Conservation (phyloP, 2,888 invertebrate genomes). For the Thymelicus acteon region DNA sequence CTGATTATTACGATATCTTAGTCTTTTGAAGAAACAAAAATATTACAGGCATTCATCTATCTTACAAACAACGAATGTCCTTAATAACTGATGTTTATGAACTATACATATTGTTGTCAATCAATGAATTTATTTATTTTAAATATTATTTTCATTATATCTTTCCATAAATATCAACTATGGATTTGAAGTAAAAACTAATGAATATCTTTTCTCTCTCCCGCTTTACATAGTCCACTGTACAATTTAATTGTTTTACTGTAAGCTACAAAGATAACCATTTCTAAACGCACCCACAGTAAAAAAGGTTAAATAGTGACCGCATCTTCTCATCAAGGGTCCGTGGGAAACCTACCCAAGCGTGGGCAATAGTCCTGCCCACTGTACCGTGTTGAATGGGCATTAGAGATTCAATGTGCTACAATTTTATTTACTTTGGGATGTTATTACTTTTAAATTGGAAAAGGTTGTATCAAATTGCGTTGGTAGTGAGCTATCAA, state of each 20-base stretch:
- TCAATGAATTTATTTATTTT: too few relatives aligned
- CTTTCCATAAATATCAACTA: too few relatives aligned
- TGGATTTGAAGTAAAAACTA: too few relatives aligned
- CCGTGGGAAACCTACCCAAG: constrained; percentile 22
- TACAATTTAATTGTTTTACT: neutral
- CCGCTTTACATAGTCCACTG: neutral
- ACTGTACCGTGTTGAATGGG: constrained; percentile 23
- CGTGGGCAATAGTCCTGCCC: constrained; percentile 29
- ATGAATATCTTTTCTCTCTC: too few relatives aligned
- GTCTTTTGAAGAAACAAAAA: too few relatives aligned
- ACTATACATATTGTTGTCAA: too few relatives aligned
- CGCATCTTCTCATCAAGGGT: constrained; percentile 11
- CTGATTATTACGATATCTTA: too few relatives aligned
- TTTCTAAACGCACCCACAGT: constrained; percentile 1
- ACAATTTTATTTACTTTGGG: neutral
- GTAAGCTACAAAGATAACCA: neutral
- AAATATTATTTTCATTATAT: too few relatives aligned
- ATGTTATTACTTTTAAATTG: constrained; percentile 4
- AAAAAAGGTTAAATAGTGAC: constrained; percentile 14
- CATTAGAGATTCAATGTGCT: constrained; percentile 10
- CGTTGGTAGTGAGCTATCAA: too few relatives aligned
- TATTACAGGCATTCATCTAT: too few relatives aligned
- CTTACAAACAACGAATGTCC: too few relatives aligned
- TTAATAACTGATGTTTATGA: too few relatives aligned
- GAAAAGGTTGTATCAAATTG: neutral